Evolutionary conservation across 2,113 vertebrate species (phyloP), one percentile per base, ranked within the genome.

Genomic region (Micromys minutus): DNA sequence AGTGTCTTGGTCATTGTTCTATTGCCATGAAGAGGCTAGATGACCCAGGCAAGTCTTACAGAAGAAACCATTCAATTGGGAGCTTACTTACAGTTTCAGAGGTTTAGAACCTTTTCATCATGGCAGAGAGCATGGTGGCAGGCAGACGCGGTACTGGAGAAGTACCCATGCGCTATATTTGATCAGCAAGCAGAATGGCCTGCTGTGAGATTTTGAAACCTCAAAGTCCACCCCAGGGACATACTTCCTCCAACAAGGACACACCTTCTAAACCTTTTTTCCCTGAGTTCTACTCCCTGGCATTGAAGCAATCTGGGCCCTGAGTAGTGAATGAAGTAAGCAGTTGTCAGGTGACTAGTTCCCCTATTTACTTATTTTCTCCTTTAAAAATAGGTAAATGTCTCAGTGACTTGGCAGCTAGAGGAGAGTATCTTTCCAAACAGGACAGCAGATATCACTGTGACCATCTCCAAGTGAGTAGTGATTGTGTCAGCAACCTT

Each of bases 401-500:
- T 98, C 90, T 97, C 95, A 69, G 91, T 98, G 15, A 95, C 95
- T 61, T 98, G 98, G 98, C 97, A 98, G 93, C 72, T 98, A 59
- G 97, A 95, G 52, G 92, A 98, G 95, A 94, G 47, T 6, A 5
- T 19, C 21, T 97, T 98, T 91, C 88, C 95, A 95, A 87, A 84
- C 4, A 95, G 80, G 34, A 81, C 94, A 50, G 97, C 93, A 21
- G n/a, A 94, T 36, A 94, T 98, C 96, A 83, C 91, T 29, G 5
- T 97, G 86, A 94, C 12, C 10, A 6, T 98, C 90, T 95, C 80
- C 81, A 97, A 98, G 97, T 98, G 94, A 98, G 98, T 96, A 45
- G 7, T 81, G 31, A 39, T 50, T 69, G 10, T 36, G 26, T 50
- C 45, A 81, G 75, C 7, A 59, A 16, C 72, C 47, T 29, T 7